Conservation (phyloP, 2,888 invertebrate species). For the Tinea semifulvella region DNA sequence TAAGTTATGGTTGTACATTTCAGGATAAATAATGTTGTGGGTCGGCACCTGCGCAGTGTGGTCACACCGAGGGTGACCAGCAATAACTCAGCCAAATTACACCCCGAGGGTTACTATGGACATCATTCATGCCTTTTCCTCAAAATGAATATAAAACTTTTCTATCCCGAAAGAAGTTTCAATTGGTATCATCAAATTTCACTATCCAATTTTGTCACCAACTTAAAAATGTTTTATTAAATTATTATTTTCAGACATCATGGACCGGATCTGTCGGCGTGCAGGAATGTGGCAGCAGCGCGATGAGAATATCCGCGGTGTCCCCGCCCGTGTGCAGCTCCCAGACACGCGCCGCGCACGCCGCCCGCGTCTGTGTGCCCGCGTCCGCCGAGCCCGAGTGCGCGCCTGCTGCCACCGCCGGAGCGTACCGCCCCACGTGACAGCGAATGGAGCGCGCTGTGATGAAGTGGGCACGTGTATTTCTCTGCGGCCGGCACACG, state of each 20-base stretch:
- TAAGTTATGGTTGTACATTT: constrained; percentile 3
- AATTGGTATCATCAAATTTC: neutral
- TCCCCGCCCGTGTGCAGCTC: constrained; percentile 17
- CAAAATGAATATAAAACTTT: constrained; percentile 1
- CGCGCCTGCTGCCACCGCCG: constrained; percentile 23
- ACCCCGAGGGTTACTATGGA: constrained; percentile 32
- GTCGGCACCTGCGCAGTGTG: constrained; percentile 37
- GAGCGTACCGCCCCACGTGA: constrained; percentile 63
- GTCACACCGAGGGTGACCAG: constrained; percentile 40
- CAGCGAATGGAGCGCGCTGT: constrained; percentile 78
- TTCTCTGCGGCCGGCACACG: constrained; percentile 76
- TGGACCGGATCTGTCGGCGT: too few species aligned
- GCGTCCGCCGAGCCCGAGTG: constrained; percentile 7
- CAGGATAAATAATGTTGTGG: constrained; percentile 9
- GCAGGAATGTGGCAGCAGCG: constrained; percentile 24
- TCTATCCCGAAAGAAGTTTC: constrained; percentile 1
- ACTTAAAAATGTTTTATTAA: too few species aligned
- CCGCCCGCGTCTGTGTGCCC: constrained; percentile 12
- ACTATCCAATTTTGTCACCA: too few species aligned
- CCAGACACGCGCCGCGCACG: constrained; percentile 22
- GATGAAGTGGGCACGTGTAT: constrained; percentile 78
- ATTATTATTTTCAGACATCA: too few species aligned
- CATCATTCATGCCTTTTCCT: constrained; percentile 8
- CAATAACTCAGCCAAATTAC: constrained; percentile 55
- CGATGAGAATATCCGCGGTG: constrained; percentile 25